These are phyloP conservation scores for Apteryx mantelli DNA, from an alignment of 2,113 vertebrate genomes.

Conservation along the genomic window DNA sequence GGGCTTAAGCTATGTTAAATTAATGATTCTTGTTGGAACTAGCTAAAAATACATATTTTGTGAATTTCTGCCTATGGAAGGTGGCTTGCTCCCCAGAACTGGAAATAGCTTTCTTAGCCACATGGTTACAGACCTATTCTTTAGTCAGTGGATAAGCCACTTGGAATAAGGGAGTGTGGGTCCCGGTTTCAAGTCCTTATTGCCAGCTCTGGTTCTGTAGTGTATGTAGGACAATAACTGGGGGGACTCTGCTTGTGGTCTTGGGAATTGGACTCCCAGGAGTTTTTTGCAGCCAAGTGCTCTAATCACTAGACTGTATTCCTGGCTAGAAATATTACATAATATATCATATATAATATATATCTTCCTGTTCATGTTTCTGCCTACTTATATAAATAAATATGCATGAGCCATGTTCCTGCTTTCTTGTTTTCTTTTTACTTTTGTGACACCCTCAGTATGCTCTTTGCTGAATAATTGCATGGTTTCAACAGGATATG, in stretches of 20 bases:
- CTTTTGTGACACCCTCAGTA: not conserved
- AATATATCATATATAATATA: not conserved
- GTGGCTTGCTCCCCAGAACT: not conserved
- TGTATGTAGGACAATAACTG: not conserved
- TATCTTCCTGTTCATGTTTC: not conserved
- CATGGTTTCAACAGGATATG: not conserved
- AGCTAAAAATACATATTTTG: rapidly evolving
- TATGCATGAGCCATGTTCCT: not conserved
- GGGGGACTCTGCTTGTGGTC: not conserved
- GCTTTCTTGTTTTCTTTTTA: not conserved
- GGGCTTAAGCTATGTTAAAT: rapidly evolving
- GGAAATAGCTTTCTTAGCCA: not conserved
- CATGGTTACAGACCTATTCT: not conserved
- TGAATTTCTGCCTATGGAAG: not conserved
- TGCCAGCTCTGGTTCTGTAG: not conserved
- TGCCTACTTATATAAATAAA: not conserved
- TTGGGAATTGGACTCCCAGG: not conserved
- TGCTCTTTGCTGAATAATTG: not conserved
- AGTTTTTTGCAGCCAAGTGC: not conserved
- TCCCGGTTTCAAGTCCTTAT: not conserved
- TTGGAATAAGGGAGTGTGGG: not conserved
- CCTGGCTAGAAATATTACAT: not conserved
- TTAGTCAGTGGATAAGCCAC: not conserved
- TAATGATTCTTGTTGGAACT: not conserved
- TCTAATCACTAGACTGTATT: not conserved